Percentiles rank a stretch among this genome's conserved stretches.
These are phyloP conservation scores for Alviniconcha marisindica DNA, from an alignment of 1,140 invertebrate species.

Conservation along the genomic window DNA sequence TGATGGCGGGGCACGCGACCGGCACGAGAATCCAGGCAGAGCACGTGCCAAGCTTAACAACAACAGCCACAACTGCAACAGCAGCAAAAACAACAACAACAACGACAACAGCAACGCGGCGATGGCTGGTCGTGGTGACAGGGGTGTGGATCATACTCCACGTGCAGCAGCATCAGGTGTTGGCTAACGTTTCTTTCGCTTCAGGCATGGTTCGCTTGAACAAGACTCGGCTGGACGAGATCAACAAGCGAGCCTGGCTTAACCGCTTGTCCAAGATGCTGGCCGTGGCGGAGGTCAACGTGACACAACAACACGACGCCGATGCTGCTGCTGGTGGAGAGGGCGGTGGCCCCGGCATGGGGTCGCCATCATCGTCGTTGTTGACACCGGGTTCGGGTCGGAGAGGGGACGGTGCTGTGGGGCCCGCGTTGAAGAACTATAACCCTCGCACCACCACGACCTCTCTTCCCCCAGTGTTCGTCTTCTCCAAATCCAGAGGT, in stretches of 20 bases:
- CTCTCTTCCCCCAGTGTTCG: too few relatives aligned
- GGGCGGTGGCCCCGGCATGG: too few relatives aligned
- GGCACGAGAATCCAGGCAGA: background rate
- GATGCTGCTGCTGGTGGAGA: background rate
- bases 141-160: background rate
- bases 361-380: too few relatives aligned
- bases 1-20: too few relatives aligned
- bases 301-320: background rate
- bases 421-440: too few relatives aligned
- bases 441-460: too few relatives aligned
- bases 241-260: background rate
- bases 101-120: too few relatives aligned
- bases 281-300: background rate
- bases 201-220: background rate
- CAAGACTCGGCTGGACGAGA: conserved; percentile 4
- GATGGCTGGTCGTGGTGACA: background rate
- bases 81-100: too few relatives aligned
- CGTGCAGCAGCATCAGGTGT: background rate
- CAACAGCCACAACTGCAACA: too few relatives aligned
- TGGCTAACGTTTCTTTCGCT: background rate
- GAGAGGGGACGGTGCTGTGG: too few relatives aligned
- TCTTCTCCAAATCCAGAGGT: too few relatives aligned
- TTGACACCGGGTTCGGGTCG: too few relatives aligned
- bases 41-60: background rate
- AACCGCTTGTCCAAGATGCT: background rate